Conservation (phyloP, 2,888 invertebrate species). For the Osmoderma eremita region DNA sequence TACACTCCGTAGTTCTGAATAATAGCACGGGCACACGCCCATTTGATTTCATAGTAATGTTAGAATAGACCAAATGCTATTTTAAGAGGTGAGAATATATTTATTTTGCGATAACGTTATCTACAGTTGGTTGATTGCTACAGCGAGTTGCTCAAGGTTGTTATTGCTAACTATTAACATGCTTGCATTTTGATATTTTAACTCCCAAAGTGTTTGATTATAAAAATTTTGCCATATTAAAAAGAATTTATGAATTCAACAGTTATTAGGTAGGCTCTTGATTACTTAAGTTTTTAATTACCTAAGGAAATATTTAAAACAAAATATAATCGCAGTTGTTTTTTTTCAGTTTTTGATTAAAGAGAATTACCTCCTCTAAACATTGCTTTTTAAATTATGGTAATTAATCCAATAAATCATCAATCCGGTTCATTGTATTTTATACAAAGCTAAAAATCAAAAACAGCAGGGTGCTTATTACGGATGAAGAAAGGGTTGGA, state of each 20-base stretch:
- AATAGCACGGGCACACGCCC: constrained; percentile 1
- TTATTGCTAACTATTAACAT: not conserved
- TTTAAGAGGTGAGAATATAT: constrained; percentile 21
- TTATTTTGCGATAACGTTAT: constrained; percentile 31
- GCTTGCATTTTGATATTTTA: no score
- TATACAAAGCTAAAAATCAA: constrained; percentile 1
- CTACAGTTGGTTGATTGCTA: not conserved
- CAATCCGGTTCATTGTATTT: not conserved
- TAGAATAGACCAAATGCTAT: constrained; percentile 10
- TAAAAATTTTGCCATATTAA: no score
- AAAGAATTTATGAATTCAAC: no score
- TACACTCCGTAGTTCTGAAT: not conserved
- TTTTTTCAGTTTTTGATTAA: no score
- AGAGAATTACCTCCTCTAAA: no score
- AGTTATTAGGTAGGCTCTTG: no score
- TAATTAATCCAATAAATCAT: constrained; percentile 1
- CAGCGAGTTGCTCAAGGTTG: not conserved
- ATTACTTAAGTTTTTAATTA: no score
- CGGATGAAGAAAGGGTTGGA: constrained; percentile 21
- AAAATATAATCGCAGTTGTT: no score
- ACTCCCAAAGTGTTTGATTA: no score
- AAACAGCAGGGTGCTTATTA: constrained; percentile 26
- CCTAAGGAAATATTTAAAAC: no score
- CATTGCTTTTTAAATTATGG: no score
- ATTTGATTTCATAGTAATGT: constrained; percentile 6